These are phyloP conservation scores for Ceratina australensis DNA, from an alignment of 1,140 invertebrate genomes.

Conservation along the genomic window DNA sequence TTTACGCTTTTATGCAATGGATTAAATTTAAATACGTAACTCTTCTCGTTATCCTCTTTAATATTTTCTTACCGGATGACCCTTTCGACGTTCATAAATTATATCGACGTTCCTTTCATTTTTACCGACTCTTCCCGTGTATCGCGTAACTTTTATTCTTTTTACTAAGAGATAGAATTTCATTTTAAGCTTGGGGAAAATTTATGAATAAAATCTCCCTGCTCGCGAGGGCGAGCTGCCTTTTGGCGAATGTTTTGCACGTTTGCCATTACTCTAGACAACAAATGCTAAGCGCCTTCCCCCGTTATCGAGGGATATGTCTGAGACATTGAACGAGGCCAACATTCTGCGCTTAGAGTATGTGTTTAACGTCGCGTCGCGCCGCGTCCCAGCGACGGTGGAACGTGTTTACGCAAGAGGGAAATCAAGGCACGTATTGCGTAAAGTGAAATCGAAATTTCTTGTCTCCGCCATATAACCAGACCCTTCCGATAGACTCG, in stretches of 20 bases:
- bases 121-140: too few relatives aligned
- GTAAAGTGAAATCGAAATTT: slow-evolving; percentile 32
- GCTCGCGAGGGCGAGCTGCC: slow-evolving; percentile 30
- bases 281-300: slow-evolving; percentile 67
- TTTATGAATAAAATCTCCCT: slow-evolving; percentile 35
- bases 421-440: slow-evolving; percentile 29
- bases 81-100: too few relatives aligned
- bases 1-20: too few relatives aligned
- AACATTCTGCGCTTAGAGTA: slow-evolving; percentile 39
- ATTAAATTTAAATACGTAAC: too few relatives aligned
- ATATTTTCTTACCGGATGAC: too few relatives aligned
- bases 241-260: slow-evolving; percentile 59
- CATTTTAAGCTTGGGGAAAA: background rate
- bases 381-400: slow-evolving; percentile 1
- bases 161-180: too few relatives aligned
- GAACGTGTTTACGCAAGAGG: slow-evolving; percentile 40
- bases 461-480: background rate
- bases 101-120: too few relatives aligned
- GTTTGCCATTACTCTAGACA: slow-evolving; percentile 57
- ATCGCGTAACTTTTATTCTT: too few relatives aligned
- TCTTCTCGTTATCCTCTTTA: too few relatives aligned
- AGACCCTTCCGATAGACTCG: background rate
- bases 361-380: slow-evolving; percentile 25
- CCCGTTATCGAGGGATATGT: slow-evolving; percentile 49
- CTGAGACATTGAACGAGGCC: slow-evolving; percentile 49